Conservation (phyloP, 2,888 invertebrate species). For the Deroplatys truncata region DNA sequence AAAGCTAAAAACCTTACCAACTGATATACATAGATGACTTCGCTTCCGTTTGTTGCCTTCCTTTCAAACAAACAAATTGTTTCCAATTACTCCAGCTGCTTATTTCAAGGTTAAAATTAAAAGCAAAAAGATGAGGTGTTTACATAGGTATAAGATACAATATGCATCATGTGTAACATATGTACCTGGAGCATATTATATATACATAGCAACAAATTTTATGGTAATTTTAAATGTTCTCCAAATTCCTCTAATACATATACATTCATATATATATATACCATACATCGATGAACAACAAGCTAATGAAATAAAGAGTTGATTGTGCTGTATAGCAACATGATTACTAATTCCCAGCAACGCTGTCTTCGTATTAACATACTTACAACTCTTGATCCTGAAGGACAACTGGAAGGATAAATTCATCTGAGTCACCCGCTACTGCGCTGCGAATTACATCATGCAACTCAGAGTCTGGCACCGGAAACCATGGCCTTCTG, state of each 20-base stretch:
- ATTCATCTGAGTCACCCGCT: conserved; percentile 54
- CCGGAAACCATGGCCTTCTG: conserved; percentile 54
- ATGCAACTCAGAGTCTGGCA: conserved; percentile 51
- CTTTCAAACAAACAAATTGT: neutral
- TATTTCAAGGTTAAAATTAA: neutral
- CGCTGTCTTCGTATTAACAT: neutral
- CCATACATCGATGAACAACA: neutral
- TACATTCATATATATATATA: neutral
- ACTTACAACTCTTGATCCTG: conserved; percentile 40
- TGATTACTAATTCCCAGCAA: neutral
- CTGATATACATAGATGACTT: neutral
- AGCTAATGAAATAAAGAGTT: neutral
- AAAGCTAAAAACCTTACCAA: neutral
- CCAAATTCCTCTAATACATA: neutral
- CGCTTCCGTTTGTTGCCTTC: neutral
- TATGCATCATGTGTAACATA: neutral
- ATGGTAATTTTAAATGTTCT: neutral
- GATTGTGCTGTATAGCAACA: neutral
- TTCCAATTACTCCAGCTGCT: neutral
- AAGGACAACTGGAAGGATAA: conserved; percentile 54
- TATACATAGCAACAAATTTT: neutral
- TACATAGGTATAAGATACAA: neutral
- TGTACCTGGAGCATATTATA: neutral
- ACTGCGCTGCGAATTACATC: conserved; percentile 51
- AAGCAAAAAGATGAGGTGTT: neutral